Conservation (phyloP, 2,888 invertebrate genomes). For the Cerastis rubricosa region DNA sequence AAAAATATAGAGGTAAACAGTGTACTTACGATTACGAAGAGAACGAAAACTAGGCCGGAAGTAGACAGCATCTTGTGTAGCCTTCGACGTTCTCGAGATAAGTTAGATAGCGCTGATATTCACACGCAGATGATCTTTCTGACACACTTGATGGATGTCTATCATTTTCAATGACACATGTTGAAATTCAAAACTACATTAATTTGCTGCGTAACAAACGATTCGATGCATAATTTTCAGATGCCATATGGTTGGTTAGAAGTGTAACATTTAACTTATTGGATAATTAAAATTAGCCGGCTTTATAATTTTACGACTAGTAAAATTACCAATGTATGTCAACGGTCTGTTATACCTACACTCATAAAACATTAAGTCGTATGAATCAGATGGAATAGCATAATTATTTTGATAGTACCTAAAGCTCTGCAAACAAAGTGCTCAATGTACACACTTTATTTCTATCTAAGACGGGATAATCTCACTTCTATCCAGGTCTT, state of each 20-base stretch:
- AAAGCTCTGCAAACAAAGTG: constrained; percentile 53
- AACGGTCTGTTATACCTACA: constrained; percentile 46
- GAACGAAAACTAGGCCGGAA: constrained; percentile 78
- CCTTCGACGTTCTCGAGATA: constrained; percentile 71
- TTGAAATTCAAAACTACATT: constrained; percentile 63
- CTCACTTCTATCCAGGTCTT: constrained; percentile 17
- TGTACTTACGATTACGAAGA: constrained; percentile 80
- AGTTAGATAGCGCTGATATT: constrained; percentile 71
- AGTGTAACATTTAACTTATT: constrained; percentile 36
- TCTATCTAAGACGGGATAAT: constrained; percentile 28
- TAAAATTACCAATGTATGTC: constrained; percentile 57
- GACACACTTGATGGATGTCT: constrained; percentile 66
- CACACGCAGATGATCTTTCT: constrained; percentile 70
- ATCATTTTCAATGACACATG: constrained; percentile 66
- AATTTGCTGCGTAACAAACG: constrained; percentile 48
- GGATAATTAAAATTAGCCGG: constrained; percentile 52
- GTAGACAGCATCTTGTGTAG: constrained; percentile 73
- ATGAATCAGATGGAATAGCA: constrained; percentile 47
- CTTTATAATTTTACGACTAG: constrained; percentile 45
- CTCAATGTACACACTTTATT: constrained; percentile 33
- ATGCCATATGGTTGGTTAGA: constrained; percentile 38
- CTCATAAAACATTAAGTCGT: constrained; percentile 46
- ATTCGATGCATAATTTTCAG: constrained; percentile 56
- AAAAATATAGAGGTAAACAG: constrained; percentile 66
- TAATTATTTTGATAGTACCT: constrained; percentile 52